Evolutionary conservation across 2,888 invertebrate species (phyloP).

Genomic region (Philonicus albiceps): DNA sequence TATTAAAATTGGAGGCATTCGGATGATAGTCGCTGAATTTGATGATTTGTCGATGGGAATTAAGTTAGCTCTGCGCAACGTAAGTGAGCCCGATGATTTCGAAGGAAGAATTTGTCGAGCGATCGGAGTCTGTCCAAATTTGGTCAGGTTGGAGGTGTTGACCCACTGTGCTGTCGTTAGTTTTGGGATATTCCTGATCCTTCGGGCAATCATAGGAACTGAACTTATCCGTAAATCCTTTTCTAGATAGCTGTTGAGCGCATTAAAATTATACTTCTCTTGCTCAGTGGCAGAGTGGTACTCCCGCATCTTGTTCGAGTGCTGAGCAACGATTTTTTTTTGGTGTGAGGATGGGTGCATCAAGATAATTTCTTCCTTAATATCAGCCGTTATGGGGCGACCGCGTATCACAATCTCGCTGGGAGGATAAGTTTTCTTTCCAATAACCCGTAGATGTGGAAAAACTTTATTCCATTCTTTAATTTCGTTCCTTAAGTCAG

Average conservation of each 20-base stretch:
- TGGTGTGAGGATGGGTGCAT: slow-evolving; percentile 25
- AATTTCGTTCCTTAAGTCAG: slow-evolving; percentile 59
- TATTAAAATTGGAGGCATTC: slow-evolving; percentile 61
- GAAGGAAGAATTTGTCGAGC: slow-evolving; percentile 24
- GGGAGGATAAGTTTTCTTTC: neutral
- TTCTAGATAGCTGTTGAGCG: slow-evolving; percentile 17
- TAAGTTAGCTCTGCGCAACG: slow-evolving; percentile 26
- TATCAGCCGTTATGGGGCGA: neutral
- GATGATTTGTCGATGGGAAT: slow-evolving; percentile 47
- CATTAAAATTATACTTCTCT: neutral
- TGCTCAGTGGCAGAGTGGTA: neutral
- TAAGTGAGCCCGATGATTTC: slow-evolving; percentile 38
- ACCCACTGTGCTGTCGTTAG: neutral
- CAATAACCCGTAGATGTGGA: slow-evolving; percentile 51
- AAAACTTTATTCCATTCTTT: slow-evolving; percentile 61
- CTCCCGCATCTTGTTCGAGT: neutral
- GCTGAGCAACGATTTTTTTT: neutral
- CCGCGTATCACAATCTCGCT: neutral
- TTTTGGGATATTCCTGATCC: neutral
- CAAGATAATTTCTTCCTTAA: slow-evolving; percentile 44
- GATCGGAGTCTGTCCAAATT: neutral
- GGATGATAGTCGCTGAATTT: slow-evolving; percentile 52
- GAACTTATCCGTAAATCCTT: slow-evolving; percentile 47
- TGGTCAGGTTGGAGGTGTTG: neutral
- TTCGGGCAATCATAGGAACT: slow-evolving; percentile 42